phyloP scores from a whole-genome alignment of 2,888 invertebrate species.

The Galeopsomyia nigrocyanea region DNA sequence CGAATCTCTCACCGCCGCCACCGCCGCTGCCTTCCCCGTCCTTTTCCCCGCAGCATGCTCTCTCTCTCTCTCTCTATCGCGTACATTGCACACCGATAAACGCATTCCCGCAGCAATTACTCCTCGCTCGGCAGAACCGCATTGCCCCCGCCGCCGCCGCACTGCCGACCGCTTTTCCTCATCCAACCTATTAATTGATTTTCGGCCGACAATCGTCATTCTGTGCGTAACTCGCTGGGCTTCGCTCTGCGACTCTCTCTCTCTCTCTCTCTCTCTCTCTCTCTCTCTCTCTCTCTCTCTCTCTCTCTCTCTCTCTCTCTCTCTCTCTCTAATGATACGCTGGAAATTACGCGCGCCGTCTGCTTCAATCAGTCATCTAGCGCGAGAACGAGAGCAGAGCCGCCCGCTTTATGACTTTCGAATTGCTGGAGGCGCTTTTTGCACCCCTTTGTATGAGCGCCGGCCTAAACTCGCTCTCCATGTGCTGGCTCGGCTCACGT shows the following conservation, averaged over 20 bases:
- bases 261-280: too few relatives aligned
- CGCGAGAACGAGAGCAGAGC: too few relatives aligned
- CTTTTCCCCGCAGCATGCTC: constrained; percentile 32
- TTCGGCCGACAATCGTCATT: constrained; percentile 48
- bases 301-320: too few relatives aligned
- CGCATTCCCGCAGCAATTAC: constrained; percentile 66
- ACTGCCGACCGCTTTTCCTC: constrained; percentile 54
- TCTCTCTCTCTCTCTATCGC: constrained; percentile 42
- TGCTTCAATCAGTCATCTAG: constrained; percentile 22
- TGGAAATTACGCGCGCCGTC: constrained; percentile 20
- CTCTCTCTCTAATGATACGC: constrained; percentile 25
- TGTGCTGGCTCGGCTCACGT: too few relatives aligned
- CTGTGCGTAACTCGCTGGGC: too few relatives aligned
- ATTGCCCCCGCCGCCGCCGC: constrained; percentile 37
- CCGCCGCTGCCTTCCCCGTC: constrained; percentile 1
- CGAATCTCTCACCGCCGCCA: too few relatives aligned
- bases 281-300: too few relatives aligned
- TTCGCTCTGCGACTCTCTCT: too few relatives aligned
- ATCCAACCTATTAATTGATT: constrained; percentile 63
- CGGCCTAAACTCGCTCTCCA: too few relatives aligned
- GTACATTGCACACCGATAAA: constrained; percentile 59
- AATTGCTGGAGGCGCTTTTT: constrained; percentile 30
- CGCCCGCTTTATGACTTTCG: constrained; percentile 40
- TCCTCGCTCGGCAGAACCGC: constrained; percentile 44
- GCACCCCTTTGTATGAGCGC: constrained; percentile 7